Evolutionary conservation across 2,888 invertebrate species (phyloP).

Genomic region (Oscheius myriophilus): DNA sequence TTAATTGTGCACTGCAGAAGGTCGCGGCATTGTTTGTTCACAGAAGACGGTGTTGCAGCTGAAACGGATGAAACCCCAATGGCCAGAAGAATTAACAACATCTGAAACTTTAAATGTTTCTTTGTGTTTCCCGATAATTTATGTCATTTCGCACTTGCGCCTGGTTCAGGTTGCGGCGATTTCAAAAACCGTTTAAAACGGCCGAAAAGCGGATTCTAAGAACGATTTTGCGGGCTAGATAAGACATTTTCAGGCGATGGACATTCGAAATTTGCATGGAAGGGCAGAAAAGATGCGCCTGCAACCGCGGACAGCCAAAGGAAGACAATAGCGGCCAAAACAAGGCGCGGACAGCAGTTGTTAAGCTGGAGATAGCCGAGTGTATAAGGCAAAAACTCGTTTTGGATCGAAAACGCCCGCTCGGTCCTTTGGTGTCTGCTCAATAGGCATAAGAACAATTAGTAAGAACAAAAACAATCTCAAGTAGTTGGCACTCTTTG

Average conservation of each 20-base stretch:
- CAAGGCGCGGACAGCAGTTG: slow-evolving; percentile 29
- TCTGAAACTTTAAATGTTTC: no score
- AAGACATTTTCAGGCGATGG: no score
- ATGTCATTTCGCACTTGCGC: no score
- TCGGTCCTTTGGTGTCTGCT: slow-evolving; percentile 17
- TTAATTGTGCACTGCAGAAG: slow-evolving; percentile 58
- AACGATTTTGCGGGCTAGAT: no score
- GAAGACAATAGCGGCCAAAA: slow-evolving; percentile 27
- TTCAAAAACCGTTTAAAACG: no score
- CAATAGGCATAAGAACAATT: background rate
- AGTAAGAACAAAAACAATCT: no score
- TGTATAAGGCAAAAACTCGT: slow-evolving; percentile 31
- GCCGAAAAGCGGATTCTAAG: no score
- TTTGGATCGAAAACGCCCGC: slow-evolving; percentile 29
- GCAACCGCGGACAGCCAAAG: background rate
- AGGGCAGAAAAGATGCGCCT: no score
- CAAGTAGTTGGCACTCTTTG: no score
- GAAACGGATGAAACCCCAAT: background rate
- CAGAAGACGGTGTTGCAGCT: slow-evolving; percentile 20
- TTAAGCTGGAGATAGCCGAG: slow-evolving; percentile 29
- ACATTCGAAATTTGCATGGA: no score
- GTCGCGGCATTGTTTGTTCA: slow-evolving; percentile 59
- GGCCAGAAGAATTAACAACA: background rate
- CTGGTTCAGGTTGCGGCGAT: no score
- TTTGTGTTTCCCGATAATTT: no score